Evolutionary conservation across 2,797 vertebrate species (phyloP).

Genomic region (Pristis pectinata): DNA sequence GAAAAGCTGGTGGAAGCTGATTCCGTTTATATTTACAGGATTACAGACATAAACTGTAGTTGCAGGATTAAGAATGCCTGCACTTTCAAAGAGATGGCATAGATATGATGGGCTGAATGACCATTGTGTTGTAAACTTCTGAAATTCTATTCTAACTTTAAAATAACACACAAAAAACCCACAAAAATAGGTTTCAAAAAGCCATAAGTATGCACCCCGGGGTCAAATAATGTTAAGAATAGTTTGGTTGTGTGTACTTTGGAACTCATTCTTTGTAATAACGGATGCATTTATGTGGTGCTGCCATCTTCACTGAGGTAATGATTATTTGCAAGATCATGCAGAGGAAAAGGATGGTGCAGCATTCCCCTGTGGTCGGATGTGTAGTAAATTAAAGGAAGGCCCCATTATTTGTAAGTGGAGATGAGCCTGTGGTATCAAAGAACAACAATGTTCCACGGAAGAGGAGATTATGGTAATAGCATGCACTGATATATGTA

Average conservation of each 20-base stretch:
- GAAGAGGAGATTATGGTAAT: background rate
- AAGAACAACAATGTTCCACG: background rate
- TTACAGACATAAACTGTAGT: too few species aligned
- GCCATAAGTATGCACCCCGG: background rate
- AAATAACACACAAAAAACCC: background rate
- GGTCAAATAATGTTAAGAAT: background rate
- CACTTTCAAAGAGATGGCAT: too few species aligned
- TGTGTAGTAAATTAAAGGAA: background rate
- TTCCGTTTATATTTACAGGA: too few species aligned
- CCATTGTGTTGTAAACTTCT: background rate
- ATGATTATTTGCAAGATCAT: background rate
- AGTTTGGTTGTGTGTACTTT: background rate
- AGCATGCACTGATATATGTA: background rate
- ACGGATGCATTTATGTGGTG: background rate
- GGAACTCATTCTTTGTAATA: background rate
- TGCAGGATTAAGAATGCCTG: too few species aligned
- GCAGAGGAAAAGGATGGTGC: background rate
- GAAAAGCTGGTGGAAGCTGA: too few species aligned
- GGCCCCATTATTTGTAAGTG: background rate
- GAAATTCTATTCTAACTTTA: background rate
- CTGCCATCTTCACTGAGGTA: background rate
- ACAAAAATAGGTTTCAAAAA: background rate
- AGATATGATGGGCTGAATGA: too few species aligned
- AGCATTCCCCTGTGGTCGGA: background rate
- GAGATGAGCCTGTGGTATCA: background rate